These are phyloP conservation scores for Hoplostethus mediterraneus DNA, from an alignment of 2,797 vertebrate species.

Conservation along the genomic window DNA sequence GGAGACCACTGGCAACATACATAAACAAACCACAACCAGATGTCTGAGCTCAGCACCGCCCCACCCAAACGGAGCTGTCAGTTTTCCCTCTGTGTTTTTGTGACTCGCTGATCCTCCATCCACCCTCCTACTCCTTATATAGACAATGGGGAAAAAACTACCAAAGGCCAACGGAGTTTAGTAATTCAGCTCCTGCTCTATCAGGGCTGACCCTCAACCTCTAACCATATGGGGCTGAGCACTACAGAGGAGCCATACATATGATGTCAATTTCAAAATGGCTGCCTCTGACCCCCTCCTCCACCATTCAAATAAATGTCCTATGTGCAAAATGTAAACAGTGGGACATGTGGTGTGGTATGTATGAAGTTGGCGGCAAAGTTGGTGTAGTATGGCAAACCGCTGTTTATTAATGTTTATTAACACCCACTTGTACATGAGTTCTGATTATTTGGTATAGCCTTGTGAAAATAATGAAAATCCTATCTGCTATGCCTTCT, in stretches of 20 bases:
- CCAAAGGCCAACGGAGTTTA: constrained; percentile 24
- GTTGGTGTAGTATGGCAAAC: neutral
- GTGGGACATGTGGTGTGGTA: neutral
- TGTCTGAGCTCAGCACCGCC: constrained; percentile 60
- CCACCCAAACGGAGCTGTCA: constrained; percentile 70
- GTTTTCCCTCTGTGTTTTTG: constrained; percentile 69
- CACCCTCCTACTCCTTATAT: constrained; percentile 40
- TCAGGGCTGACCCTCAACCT: constrained; percentile 34
- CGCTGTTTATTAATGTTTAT: constrained; percentile 1
- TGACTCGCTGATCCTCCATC: constrained; percentile 57
- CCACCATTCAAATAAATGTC: constrained; percentile 35
- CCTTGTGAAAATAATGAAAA: constrained; percentile 25
- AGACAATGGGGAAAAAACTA: constrained; percentile 4
- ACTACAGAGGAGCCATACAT: constrained; percentile 11
- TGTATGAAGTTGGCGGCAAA: neutral
- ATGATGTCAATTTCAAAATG: constrained; percentile 46
- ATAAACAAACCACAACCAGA: constrained; percentile 82
- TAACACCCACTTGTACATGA: constrained; percentile 5
- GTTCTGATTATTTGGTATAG: constrained; percentile 15
- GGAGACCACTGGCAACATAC: constrained; percentile 63
- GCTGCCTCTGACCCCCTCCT: constrained; percentile 23
- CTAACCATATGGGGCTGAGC: constrained; percentile 21
- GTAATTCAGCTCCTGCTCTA: constrained; percentile 36
- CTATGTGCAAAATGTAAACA: constrained; percentile 35
- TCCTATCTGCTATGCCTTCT: constrained; percentile 22